Conservation (phyloP, 2,113 vertebrate species). For the Crotalus horridus region DNA sequence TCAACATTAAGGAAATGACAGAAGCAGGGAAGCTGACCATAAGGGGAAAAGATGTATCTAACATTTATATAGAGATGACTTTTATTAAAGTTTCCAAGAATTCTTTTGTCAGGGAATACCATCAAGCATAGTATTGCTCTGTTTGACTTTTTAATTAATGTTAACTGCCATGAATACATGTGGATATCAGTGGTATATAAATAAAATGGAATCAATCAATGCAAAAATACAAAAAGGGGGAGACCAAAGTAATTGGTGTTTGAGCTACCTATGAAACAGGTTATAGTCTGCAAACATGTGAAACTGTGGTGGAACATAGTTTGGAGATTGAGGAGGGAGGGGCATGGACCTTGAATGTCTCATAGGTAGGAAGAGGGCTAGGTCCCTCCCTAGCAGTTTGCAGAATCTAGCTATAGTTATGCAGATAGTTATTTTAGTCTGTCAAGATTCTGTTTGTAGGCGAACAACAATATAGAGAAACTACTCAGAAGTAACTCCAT, state of each 20-base stretch:
- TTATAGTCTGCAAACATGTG: neutral
- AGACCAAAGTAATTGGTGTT: neutral
- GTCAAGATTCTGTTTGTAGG: neutral
- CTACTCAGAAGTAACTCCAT: neutral
- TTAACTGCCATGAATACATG: neutral
- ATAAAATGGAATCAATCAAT: neutral
- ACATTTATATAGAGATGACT: neutral
- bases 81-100: neutral
- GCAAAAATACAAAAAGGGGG: neutral
- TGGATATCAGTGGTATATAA: neutral
- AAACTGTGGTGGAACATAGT: neutral
- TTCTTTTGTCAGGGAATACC: neutral
- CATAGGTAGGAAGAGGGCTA: neutral
- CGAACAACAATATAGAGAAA: neutral
- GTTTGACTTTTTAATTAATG: neutral
- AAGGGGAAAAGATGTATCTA: neutral
- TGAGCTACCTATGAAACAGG: neutral
- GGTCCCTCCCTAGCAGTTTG: neutral
- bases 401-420: neutral
- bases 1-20: neutral
- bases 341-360: neutral
- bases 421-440: neutral
- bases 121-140: neutral
- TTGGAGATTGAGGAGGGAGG: neutral
- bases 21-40: neutral